phyloP scores from a whole-genome alignment of 2,113 vertebrate species.

The Dolichotis patagonum region DNA sequence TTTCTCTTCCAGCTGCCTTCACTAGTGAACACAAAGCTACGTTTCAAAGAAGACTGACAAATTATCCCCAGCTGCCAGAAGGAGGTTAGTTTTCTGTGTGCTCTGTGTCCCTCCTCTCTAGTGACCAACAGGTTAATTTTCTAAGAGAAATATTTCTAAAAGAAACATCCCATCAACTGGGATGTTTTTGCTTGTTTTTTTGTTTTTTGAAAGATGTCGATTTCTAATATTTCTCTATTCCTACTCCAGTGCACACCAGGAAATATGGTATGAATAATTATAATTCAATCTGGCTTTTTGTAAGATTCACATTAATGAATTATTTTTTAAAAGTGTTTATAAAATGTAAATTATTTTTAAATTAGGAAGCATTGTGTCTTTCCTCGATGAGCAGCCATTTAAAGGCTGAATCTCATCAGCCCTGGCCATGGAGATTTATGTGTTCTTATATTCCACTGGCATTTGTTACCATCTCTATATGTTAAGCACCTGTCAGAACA shows the following conservation, averaged over 20 bases:
- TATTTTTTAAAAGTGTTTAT: background rate
- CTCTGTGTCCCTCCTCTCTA: slow-evolving; percentile 63
- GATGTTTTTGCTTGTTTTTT: background rate
- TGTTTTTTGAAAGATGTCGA: slow-evolving; percentile 1
- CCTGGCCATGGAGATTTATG: background rate
- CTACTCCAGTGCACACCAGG: background rate
- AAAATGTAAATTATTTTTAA: slow-evolving; percentile 42
- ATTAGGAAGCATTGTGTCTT: background rate
- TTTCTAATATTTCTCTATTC: slow-evolving; percentile 38
- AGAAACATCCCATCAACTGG: background rate
- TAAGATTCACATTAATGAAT: slow-evolving; percentile 10
- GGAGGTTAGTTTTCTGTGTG: slow-evolving; percentile 73
- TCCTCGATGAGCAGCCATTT: slow-evolving; percentile 28
- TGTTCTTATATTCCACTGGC: slow-evolving; percentile 18
- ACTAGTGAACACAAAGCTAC: slow-evolving; percentile 76
- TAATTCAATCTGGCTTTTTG: slow-evolving; percentile 34
- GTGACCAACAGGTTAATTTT: slow-evolving; percentile 77
- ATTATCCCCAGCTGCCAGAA: slow-evolving; percentile 78
- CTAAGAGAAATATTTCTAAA: slow-evolving; percentile 65
- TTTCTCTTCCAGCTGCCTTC: slow-evolving; percentile 79
- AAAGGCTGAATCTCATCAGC: slow-evolving; percentile 32
- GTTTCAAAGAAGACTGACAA: slow-evolving; percentile 79
- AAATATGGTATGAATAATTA: slow-evolving; percentile 17
- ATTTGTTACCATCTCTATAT: slow-evolving; percentile 21
- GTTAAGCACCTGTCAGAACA: background rate